phyloP scores from a whole-genome alignment of 2,113 vertebrate genomes.

The Campylomormyrus tamandua region DNA sequence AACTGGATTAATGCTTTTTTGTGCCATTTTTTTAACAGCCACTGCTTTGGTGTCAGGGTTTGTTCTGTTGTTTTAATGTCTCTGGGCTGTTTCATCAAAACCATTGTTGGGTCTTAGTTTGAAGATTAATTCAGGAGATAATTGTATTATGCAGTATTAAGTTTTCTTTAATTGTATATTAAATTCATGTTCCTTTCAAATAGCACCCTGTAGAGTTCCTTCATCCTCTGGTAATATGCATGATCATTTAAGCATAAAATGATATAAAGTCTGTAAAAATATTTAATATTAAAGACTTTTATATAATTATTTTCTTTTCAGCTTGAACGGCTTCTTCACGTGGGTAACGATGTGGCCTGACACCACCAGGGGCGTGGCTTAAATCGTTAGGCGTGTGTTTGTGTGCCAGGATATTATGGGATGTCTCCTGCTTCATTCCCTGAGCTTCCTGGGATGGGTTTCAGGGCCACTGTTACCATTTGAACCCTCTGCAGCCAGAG shows the following conservation, averaged over 20 bases:
- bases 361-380: not conserved
- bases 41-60: not conserved
- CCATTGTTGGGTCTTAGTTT: not conserved
- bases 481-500: not conserved
- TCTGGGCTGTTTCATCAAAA: not conserved
- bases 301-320: not conserved
- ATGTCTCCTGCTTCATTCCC: not conserved
- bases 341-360: not conserved
- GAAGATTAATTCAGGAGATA: conserved; percentile 2
- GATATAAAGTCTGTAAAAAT: not conserved
- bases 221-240: not conserved
- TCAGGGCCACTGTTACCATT: not conserved
- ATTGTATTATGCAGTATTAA: not conserved
- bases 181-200: not conserved
- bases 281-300: not conserved
- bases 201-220: not conserved
- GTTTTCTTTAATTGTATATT: conserved; percentile 3
- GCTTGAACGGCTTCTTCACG: not conserved
- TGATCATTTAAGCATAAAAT: not conserved
- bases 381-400: not conserved
- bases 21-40: not conserved
- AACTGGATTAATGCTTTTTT: not conserved
- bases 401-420: not conserved
- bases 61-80: not conserved
- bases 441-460: not conserved